A percentile compares a stretch with the other conserved stretches of the same genome.
These are phyloP conservation scores for Pogonocherus hispidulus DNA, from an alignment of 2,888 invertebrate genomes.

Conservation along the genomic window DNA sequence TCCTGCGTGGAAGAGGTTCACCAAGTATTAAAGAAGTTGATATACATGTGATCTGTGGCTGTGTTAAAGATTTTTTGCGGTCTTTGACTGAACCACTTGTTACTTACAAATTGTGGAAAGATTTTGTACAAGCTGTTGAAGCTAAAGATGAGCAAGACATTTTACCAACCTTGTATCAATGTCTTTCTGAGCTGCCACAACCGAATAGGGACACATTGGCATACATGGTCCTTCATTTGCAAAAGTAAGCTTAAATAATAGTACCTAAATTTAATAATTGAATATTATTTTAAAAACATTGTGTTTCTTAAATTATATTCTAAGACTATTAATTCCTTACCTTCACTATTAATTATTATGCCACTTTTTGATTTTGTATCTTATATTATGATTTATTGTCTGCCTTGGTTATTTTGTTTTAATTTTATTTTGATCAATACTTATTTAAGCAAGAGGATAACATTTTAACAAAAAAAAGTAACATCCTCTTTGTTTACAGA, in stretches of 20 bases:
- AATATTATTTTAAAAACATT: not conserved
- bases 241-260: conserved; percentile 72
- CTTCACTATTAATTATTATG: no score
- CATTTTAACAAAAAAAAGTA: no score
- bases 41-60: conserved; percentile 91
- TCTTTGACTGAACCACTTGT: conserved; percentile 91
- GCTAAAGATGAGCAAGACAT: conserved; percentile 73
- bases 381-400: no score
- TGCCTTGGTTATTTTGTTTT: no score
- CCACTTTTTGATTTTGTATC: no score
- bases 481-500: no score
- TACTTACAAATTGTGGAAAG: conserved; percentile 84
- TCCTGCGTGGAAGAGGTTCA: conserved; percentile 86
- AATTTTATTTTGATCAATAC: no score
- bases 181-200: conserved; percentile 87
- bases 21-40: conserved; percentile 84
- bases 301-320: no score
- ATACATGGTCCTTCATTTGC: conserved; percentile 91
- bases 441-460: no score
- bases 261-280: not conserved
- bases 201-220: conserved; percentile 96
- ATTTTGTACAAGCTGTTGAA: conserved; percentile 81
- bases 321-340: no score
- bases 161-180: conserved; percentile 78
- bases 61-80: conserved; percentile 94